phyloP scores from a whole-genome alignment of 1,140 invertebrate genomes.

The Pseudobourletiella spinata region DNA sequence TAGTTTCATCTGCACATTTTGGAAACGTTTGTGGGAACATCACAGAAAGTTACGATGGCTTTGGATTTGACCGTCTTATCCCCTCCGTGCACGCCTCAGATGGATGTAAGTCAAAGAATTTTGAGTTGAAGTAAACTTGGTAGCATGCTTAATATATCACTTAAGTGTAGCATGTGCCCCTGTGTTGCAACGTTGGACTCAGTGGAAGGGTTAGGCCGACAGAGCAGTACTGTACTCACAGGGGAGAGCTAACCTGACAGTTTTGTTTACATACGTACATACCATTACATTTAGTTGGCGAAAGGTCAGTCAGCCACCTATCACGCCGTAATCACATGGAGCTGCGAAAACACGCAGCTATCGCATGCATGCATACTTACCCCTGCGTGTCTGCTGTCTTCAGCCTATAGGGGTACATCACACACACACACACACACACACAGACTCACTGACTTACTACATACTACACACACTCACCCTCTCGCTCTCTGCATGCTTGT shows the following conservation, averaged over 20 bases:
- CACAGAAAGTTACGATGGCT: conserved; percentile 20
- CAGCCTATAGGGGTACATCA: no score
- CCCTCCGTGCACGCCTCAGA: conserved; percentile 33
- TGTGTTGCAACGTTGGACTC: neutral
- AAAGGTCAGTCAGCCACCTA: conserved; percentile 22
- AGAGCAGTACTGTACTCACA: no score
- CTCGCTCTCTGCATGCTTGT: no score
- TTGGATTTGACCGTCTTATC: conserved; percentile 32
- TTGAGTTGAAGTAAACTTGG: neutral
- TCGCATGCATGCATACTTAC: conserved; percentile 8
- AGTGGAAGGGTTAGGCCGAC: no score
- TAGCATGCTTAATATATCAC: neutral
- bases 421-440: no score
- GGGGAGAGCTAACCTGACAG: no score
- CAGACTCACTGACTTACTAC: no score
- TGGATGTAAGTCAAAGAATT: conserved; percentile 10
- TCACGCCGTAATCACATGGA: conserved; percentile 16
- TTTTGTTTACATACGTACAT: no score
- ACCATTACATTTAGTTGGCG: no score
- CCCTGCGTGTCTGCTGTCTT: no score
- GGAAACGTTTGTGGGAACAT: neutral
- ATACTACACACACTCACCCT: no score
- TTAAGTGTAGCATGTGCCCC: neutral
- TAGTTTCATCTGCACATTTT: no score
- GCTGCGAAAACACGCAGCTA: conserved; percentile 6